Evolutionary conservation across 2,113 vertebrate genomes (phyloP).

Genomic region (Illadopsis cleaveri): DNA sequence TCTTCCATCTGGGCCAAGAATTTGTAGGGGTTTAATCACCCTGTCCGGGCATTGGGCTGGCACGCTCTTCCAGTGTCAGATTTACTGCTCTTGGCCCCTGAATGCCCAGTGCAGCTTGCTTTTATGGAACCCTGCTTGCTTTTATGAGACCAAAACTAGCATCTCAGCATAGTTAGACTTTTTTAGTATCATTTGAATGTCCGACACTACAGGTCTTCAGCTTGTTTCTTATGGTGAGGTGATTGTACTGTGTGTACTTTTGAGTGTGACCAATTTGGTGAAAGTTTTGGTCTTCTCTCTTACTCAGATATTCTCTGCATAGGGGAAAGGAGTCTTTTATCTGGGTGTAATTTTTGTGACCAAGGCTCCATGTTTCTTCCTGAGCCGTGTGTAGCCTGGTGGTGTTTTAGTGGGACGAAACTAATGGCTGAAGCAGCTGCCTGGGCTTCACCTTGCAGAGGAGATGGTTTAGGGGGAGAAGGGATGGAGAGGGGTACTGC

Average conservation of each 20-base stretch:
- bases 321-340: background rate
- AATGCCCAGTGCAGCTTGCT: background rate
- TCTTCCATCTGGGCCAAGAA: background rate
- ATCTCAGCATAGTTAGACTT: background rate
- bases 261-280: background rate
- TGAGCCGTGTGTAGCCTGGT: background rate
- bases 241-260: background rate
- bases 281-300: background rate
- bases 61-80: background rate
- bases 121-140: background rate
- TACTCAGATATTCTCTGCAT: background rate
- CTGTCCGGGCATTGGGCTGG: background rate
- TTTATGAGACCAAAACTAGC: background rate
- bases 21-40: background rate
- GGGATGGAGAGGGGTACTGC: too few species aligned
- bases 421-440: background rate
- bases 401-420: background rate
- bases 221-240: background rate
- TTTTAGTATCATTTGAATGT: background rate
- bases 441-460: background rate
- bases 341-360: background rate
- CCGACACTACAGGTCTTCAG: background rate
- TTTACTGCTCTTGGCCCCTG: background rate
- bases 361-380: rapidly evolving
- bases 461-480: background rate